phyloP scores from a whole-genome alignment of 2,797 vertebrate genomes.

The Mallotus villosus region DNA sequence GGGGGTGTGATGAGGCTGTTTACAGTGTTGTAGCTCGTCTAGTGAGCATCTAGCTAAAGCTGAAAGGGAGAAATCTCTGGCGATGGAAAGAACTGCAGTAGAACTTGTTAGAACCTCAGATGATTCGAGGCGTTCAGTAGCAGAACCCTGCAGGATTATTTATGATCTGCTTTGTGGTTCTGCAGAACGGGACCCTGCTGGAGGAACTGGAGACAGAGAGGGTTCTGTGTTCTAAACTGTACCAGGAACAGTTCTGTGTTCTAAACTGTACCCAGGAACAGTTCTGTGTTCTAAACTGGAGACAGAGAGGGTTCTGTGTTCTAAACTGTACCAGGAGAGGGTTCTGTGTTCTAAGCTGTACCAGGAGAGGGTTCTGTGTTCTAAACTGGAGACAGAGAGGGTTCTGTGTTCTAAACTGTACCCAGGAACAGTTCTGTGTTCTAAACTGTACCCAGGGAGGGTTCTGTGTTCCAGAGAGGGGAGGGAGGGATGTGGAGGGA shows the following conservation, averaged over 20 bases:
- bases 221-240: conserved; percentile 44
- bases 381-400: conserved; percentile 41
- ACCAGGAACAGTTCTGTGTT: conserved; percentile 52
- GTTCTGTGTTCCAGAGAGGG: not conserved
- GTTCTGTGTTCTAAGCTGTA: conserved; percentile 46
- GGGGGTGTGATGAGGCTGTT: not conserved
- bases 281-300: conserved; percentile 41
- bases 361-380: conserved; percentile 54
- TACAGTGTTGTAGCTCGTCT: conserved; percentile 30
- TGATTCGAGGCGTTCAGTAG: conserved; percentile 62
- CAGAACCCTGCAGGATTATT: conserved; percentile 65
- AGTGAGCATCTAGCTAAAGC: conserved; percentile 49
- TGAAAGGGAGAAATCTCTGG: conserved; percentile 46
- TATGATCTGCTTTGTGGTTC: conserved; percentile 69
- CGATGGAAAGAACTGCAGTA: conserved; percentile 51
- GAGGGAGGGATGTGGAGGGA: not conserved
- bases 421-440: conserved; percentile 46
- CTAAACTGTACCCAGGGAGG: not conserved
- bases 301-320: conserved; percentile 52
- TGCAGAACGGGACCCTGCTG: conserved; percentile 61
- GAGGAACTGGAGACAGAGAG: conserved; percentile 65
- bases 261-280: conserved; percentile 60
- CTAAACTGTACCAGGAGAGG: conserved; percentile 60
- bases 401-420: conserved; percentile 50
- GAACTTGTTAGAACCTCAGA: conserved; percentile 39